Evolutionary conservation across 2,797 vertebrate species (phyloP).

Genomic region (Notolabrus celidotus): DNA sequence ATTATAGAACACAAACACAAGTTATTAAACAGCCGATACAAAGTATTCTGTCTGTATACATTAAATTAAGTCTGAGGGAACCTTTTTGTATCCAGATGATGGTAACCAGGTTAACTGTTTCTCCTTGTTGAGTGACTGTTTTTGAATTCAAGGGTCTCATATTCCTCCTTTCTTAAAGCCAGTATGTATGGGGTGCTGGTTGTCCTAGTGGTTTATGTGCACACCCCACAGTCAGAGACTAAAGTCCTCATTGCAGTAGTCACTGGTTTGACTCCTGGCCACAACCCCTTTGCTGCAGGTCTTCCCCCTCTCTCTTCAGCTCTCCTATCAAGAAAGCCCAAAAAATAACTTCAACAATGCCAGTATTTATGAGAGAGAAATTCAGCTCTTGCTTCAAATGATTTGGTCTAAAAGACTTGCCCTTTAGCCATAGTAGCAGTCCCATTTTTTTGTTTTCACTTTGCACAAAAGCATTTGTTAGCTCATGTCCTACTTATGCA

Average conservation of each 20-base stretch:
- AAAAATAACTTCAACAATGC: background rate
- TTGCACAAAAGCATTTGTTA: conserved; percentile 8
- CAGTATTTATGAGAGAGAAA: background rate
- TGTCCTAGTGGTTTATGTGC: background rate
- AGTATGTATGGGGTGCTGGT: too few relatives aligned
- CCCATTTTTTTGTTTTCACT: conserved; percentile 11
- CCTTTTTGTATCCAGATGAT: background rate
- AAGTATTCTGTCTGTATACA: conserved; percentile 6
- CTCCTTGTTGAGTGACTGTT: background rate
- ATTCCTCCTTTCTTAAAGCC: background rate
- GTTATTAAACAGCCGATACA: background rate
- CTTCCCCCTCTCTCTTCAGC: too few relatives aligned
- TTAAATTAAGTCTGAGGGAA: conserved; percentile 3
- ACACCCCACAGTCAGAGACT: too few relatives aligned
- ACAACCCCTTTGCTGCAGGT: too few relatives aligned
- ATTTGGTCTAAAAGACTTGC: conserved; percentile 22
- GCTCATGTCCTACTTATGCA: background rate
- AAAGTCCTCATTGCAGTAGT: too few relatives aligned
- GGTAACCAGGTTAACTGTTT: conserved; percentile 1
- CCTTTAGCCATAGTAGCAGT: conserved; percentile 12
- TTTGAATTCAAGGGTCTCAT: conserved; percentile 9
- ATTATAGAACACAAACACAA: conserved; percentile 5
- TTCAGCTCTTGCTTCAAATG: conserved; percentile 22
- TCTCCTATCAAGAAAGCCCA: too few relatives aligned
- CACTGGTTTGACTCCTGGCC: too few relatives aligned